Evolutionary conservation across 2,888 invertebrate genomes (phyloP), one percentile per base, ranked within the genome.

Genomic region (Eurytoma californica): DNA sequence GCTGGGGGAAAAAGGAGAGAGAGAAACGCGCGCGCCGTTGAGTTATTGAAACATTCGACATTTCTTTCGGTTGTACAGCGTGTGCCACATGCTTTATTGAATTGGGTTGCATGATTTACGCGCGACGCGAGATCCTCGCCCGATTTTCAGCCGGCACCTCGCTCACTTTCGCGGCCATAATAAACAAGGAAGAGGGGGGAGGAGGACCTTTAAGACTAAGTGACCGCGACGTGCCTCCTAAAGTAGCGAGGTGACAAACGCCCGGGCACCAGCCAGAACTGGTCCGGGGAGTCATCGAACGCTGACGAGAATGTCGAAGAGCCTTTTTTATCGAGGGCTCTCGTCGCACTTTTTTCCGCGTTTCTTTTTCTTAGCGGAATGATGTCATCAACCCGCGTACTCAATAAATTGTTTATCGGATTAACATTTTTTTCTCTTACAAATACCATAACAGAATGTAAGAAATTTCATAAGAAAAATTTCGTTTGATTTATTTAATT

Each of bases 61-160:
- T 87, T 86, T 86, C 85, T 86, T 85, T 84, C 78, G 82, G 85
- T 85, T 85, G 18, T 39, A 39, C 63, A 18, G 13, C 13, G 63
- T 63, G 85, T 85, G 84, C 83, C 39, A 65, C 65, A 78, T 87
- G 85, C 86, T 87, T 87, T 87, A 87, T 87, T 87, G 86, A 87
- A 87, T 87, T 87, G 86, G 86, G 86, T 86, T 87, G 83, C 87
- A 86, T 87, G 86, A 87, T 86, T 87, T 87, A 87, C 83, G 84
- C 66, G 57, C 49, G 51, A 18, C 28, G 20, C 63, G 18, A 14
- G 61, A 63, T 63, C 39, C 39, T 39, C 18, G 39, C 18, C 63
- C 63, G 63, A 63, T 63, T 63, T 63, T 63, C 63, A 39, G 47
- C 47, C 60, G 13, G 39, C n/a, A 18, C 13, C 63, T n/a, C 18